Conservation (phyloP, 2,113 vertebrate genomes). For the Rhinoderma darwinii region DNA sequence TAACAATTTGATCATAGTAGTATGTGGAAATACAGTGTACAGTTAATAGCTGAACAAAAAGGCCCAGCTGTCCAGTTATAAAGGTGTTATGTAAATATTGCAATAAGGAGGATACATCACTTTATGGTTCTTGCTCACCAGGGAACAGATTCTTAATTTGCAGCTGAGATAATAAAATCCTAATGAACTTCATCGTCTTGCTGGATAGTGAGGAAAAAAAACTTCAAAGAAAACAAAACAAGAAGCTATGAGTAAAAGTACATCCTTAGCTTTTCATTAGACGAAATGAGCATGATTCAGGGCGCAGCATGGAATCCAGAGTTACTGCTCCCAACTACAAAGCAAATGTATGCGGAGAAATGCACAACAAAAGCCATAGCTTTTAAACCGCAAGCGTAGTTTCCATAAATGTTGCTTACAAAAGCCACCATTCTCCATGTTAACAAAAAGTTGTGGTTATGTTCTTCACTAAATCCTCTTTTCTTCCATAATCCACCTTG, state of each 20-base stretch:
- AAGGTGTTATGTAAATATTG: constrained; percentile 81
- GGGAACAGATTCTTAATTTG: constrained; percentile 90
- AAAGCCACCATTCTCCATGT: constrained; percentile 88
- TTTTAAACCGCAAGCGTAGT: constrained; percentile 92
- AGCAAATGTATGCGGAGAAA: constrained; percentile 98
- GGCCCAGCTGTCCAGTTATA: constrained; percentile 64
- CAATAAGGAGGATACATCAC: constrained; percentile 82
- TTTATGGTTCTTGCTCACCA: constrained; percentile 81
- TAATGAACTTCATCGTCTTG: constrained; percentile 84
- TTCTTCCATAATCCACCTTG: constrained; percentile 97
- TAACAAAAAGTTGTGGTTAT: constrained; percentile 96
- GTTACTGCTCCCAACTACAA: constrained; percentile 86
- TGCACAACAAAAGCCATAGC: constrained; percentile 96
- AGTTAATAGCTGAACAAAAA: constrained; percentile 40
- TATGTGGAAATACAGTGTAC: constrained; percentile 63
- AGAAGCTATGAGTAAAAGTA: constrained; percentile 85
- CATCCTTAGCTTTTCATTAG: constrained; percentile 86
- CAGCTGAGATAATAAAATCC: constrained; percentile 86
- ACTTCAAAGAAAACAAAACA: constrained; percentile 93
- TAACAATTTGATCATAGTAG: neutral
- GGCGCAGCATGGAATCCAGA: constrained; percentile 86
- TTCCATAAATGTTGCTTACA: constrained; percentile 94
- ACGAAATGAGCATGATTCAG: constrained; percentile 83
- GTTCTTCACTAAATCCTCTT: constrained; percentile 99
- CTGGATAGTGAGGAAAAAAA: constrained; percentile 78